A percentile compares a stretch with the other conserved stretches of the same genome.
Evolutionary conservation across 2,888 invertebrate species (phyloP).

Genomic region (Cyclophora albipunctata): DNA sequence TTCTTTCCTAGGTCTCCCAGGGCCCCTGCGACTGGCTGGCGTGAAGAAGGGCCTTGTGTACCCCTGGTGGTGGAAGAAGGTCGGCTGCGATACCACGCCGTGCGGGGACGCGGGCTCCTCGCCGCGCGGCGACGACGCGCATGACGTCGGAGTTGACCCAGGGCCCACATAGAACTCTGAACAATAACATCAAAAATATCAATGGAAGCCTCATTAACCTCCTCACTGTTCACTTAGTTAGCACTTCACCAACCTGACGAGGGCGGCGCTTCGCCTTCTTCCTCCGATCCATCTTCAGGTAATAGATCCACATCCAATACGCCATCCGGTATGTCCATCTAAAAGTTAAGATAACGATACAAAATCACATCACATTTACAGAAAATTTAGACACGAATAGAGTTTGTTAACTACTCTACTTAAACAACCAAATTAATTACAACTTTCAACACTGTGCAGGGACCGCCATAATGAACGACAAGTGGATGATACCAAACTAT

Average conservation of each 20-base stretch:
- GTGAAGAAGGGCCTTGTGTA: conserved; percentile 66
- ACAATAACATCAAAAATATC: conserved; percentile 7
- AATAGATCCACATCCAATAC: conserved; percentile 82
- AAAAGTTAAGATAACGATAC: conserved; percentile 26
- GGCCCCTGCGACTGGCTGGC: conserved; percentile 79
- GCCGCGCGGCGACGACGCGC: conserved; percentile 77
- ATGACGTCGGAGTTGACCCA: conserved; percentile 79
- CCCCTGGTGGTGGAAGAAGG: conserved; percentile 63
- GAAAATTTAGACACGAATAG: conserved; percentile 3
- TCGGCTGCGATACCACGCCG: conserved; percentile 48
- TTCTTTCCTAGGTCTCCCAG: conserved; percentile 87
- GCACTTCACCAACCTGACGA: conserved; percentile 66
- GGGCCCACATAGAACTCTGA: conserved; percentile 76
- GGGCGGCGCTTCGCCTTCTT: conserved; percentile 80
- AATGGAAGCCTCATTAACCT: not conserved
- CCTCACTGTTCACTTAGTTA: not conserved
- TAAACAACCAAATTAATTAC: conserved; percentile 35
- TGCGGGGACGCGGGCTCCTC: conserved; percentile 79
- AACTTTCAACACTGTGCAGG: conserved; percentile 37
- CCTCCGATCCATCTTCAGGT: conserved; percentile 83
- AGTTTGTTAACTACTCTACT: too few species aligned
- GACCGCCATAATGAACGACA: conserved; percentile 74
- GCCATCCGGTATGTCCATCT: conserved; percentile 72
- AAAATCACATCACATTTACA: conserved; percentile 6
- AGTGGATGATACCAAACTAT: conserved; percentile 43